Base-by-base conservation (phyloP, 2,888 invertebrate species). In the Nymphalis c-album region DNA sequence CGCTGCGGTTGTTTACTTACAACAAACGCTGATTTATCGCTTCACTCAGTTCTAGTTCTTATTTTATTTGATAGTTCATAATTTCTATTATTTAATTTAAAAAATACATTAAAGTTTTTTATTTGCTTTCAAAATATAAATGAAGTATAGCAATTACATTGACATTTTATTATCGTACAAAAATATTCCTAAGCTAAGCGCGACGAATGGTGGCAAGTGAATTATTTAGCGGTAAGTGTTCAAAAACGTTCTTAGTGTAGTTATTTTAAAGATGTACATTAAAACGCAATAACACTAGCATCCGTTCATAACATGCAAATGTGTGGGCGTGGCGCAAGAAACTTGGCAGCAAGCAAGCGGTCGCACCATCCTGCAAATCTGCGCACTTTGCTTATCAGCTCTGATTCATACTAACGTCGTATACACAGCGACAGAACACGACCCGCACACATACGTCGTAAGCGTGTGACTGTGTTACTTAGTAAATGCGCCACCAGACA, bases 1-100 rank as follows among this genome's bases (percentile, higher is more conserved):
- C 75, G 80, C 81, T 82, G 86, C 76, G 85, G 85, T 87, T 88
- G 88, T 90, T 87, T 88, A 86, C 82, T 86, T 78, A 79, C 81
- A 81, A 85, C 85, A 88, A 87, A 87, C 84, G 77, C 85, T 87
- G 88, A 90, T 90, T 91, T 90, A 90, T 87, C 64, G 68, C 69
- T 62, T 50, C 67, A 64, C 64, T 74, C 68, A 61, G 53, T 66
- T 64, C 62, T 65, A 66, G 63, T 65, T 51, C 55, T 67, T 35
- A 46, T 67, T 68, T 73, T 71, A 70, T 69, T 74, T 66, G 20
- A 31, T 22, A 60, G 53, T 51, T 55, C 67, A 70, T 69, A 66
- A 71, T 69, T 70, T 64, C 62, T 61, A 61, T 62, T 55, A 60
- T 72, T 68, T 58, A 63, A 58, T 22, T n/a, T n/a, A 65, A 61